Base-by-base conservation (phyloP, 2,888 invertebrate genomes). In the Drosophila demipolita region DNA sequence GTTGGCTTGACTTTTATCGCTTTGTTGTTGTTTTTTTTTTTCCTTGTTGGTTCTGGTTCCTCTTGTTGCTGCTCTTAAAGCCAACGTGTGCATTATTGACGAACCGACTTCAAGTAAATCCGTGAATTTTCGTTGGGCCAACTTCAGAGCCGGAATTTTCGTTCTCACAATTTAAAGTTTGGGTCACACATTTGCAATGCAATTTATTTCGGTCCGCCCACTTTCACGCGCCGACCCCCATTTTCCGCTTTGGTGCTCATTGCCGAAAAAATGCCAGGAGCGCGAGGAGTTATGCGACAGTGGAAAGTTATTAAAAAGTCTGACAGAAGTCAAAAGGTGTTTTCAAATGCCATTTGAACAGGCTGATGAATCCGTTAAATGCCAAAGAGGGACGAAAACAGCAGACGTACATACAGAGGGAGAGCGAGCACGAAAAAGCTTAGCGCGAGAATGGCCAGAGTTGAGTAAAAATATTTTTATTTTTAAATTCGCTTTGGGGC, bases 221-320 rank as follows among this genome's bases (percentile, higher is more conserved):
- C n/a, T 29, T 11, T 6, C 11, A 17, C 17, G 6, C n/a, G 7
- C 45, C 45, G 7, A 7, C 23, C 45, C 23, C 3, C 15, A 15
- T 12, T 23, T 45, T 1, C 20, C 45, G 20, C 45, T 15, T 23
- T 15, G 20, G 20, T 20, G 1, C 42, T 11, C 42, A 42, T 1
- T 20, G 20, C 17, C 38, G 8, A 29, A 53, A 55, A 52, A 63
- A 45, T 48, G 36, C 45, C 32, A 52, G 67, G 36, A 61, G 29
- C 55, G 50, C 60, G 53, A 36, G 66, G 58, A 71, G 78, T 60
- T 87, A 78, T 82, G 73, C 75, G 72, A 73, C 71, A 84, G 85
- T 73, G 68, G 70, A 73, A 85, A 82, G 83, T 85, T 87, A 87
- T 83, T 85, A 82, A 87, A 80, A 83, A 83, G 67, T 83, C 82